phyloP scores from a whole-genome alignment of 2,797 vertebrate species.

The Chaetophractus vellerosus region DNA sequence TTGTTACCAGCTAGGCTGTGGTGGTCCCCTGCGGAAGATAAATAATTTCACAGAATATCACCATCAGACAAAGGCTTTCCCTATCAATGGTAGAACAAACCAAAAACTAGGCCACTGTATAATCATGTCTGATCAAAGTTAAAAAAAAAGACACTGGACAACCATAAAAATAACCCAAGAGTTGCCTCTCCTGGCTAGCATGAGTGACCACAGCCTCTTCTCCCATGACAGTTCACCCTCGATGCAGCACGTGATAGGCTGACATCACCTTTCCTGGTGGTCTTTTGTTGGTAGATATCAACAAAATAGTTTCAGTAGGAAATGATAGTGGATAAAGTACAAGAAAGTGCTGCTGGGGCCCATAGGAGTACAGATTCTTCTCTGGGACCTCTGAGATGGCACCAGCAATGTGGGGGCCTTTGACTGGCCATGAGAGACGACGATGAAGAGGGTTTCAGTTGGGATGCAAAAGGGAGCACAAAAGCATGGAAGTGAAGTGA shows the following conservation, averaged over 20 bases:
- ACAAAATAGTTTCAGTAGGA: neutral
- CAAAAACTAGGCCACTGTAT: neutral
- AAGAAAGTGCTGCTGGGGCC: neutral
- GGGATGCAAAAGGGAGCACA: neutral
- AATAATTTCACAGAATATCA: neutral
- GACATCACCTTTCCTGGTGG: neutral
- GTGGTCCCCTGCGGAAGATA: neutral
- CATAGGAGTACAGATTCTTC: neutral
- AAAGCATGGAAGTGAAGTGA: neutral
- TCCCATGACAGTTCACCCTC: fast-evolving
- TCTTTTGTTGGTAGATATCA: neutral
- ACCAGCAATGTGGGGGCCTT: neutral
- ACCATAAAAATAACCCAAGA: neutral
- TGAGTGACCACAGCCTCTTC: neutral
- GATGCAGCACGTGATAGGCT: neutral
- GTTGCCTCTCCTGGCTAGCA: neutral
- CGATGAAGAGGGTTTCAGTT: neutral
- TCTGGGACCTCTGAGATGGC: neutral
- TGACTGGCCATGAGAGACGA: neutral
- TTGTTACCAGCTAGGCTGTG: no score
- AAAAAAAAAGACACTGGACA: neutral
- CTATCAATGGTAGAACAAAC: neutral
- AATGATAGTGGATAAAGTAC: no score
- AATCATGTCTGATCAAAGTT: neutral
- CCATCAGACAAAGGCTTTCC: neutral